Evolutionary conservation across 2,888 invertebrate species (phyloP).

Genomic region (Melanargia galathea): DNA sequence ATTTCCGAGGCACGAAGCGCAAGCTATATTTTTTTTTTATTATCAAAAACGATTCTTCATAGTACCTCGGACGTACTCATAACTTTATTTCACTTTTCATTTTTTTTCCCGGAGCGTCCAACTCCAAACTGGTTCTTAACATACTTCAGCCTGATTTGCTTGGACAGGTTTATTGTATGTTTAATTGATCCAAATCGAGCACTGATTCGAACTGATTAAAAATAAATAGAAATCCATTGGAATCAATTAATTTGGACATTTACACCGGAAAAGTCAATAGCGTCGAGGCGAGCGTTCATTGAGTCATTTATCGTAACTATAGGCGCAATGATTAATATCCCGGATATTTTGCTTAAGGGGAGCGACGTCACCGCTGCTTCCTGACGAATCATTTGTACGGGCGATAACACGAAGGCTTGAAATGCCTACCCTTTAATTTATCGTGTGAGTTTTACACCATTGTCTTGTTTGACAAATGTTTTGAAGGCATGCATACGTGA

Average conservation of each 20-base stretch:
- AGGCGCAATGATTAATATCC: conserved; percentile 75
- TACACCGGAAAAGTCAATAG: conserved; percentile 71
- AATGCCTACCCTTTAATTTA: conserved; percentile 21
- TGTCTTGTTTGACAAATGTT: not conserved
- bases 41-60: too few relatives aligned
- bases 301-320: conserved; percentile 72
- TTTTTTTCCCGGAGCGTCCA: too few relatives aligned
- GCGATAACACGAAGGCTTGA: conserved; percentile 28
- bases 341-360: conserved; percentile 70
- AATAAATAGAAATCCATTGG: conserved; percentile 42
- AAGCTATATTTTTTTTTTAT: too few relatives aligned
- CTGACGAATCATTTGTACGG: conserved; percentile 33
- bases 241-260: conserved; percentile 61
- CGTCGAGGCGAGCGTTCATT: conserved; percentile 63
- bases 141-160: not conserved
- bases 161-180: too few relatives aligned
- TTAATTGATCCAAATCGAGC: not conserved
- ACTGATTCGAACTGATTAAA: conserved; percentile 61
- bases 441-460: not conserved
- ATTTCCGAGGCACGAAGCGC: too few relatives aligned
- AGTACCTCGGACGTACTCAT: too few relatives aligned
- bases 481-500: too few relatives aligned
- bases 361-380: conserved; percentile 48
- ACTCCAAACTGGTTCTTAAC: not conserved
- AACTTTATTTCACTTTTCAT: too few relatives aligned